A percentile compares a stretch with the other conserved stretches of the same genome.
Conservation (phyloP, 2,888 invertebrate species). For the Calliphora vomitoria region DNA sequence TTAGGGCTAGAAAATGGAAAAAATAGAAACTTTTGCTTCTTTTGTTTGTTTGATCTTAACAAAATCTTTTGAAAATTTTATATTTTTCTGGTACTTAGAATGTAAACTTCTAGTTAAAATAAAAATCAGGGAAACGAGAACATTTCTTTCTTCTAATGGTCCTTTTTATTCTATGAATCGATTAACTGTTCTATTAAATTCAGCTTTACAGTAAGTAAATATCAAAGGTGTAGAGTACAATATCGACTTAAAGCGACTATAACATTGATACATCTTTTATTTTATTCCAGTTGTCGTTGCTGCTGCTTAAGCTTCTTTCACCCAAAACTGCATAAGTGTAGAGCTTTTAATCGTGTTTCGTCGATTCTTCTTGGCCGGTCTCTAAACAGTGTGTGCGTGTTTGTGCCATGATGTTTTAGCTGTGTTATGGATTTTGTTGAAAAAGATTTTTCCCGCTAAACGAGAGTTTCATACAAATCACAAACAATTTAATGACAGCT, state of each 20-base stretch:
- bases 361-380: constrained; percentile 33
- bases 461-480: constrained; percentile 71
- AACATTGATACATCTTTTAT: not conserved
- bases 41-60: too few relatives aligned
- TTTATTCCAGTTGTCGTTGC: not conserved
- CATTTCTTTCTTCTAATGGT: too few relatives aligned
- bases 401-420: not conserved
- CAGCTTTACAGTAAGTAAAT: too few relatives aligned
- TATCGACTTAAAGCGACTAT: not conserved
- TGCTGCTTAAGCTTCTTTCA: constrained; percentile 43
- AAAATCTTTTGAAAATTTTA: too few relatives aligned
- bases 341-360: constrained; percentile 56
- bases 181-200: too few relatives aligned
- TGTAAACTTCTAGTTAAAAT: too few relatives aligned
- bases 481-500: constrained; percentile 75
- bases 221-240: not conserved
- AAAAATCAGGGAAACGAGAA: too few relatives aligned
- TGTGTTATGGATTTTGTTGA: constrained; percentile 38
- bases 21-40: too few relatives aligned
- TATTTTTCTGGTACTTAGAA: too few relatives aligned
- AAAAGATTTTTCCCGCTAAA: constrained; percentile 63
- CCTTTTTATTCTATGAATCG: too few relatives aligned
- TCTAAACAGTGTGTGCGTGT: constrained; percentile 9
- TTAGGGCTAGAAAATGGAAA: too few relatives aligned
- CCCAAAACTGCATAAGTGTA: constrained; percentile 14